Evolutionary conservation across 2,113 vertebrate species (phyloP).

Genomic region (Eulemur macaco): DNA sequence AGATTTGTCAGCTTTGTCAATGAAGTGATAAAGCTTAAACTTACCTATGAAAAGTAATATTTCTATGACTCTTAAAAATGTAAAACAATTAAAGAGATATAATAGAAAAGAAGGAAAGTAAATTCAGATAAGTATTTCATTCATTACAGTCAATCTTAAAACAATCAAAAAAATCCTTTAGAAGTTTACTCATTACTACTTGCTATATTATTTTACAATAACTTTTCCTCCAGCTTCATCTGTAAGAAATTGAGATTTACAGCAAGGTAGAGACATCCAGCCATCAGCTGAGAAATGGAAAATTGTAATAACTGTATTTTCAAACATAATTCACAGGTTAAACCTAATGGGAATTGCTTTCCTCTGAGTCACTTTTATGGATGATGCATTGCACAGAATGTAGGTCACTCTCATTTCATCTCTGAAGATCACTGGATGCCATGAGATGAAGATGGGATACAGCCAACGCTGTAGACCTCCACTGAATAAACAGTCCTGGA

Average conservation of each 20-base stretch:
- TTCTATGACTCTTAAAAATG: not conserved
- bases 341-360: slow-evolving; percentile 66
- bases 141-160: not conserved
- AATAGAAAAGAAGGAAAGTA: not conserved
- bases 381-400: slow-evolving; percentile 43
- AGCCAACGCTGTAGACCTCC: not conserved
- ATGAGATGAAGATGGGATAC: not conserved
- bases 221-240: not conserved
- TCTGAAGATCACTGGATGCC: not conserved
- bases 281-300: slow-evolving; percentile 50
- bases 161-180: slow-evolving; percentile 12
- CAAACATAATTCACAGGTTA: slow-evolving; percentile 53
- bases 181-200: slow-evolving; percentile 15
- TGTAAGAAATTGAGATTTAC: slow-evolving; percentile 52
- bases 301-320: slow-evolving; percentile 48
- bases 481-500: not conserved
- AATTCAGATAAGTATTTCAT: not conserved
- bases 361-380: slow-evolving; percentile 29
- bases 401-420: not conserved
- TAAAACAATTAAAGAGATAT: not conserved
- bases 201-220: not conserved
- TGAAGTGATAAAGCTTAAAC: not conserved
- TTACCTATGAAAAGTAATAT: not conserved
- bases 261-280: not conserved
- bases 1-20: not conserved